phyloP scores from a whole-genome alignment of 2,888 invertebrate genomes.

The Anagyrus pseudococci region DNA sequence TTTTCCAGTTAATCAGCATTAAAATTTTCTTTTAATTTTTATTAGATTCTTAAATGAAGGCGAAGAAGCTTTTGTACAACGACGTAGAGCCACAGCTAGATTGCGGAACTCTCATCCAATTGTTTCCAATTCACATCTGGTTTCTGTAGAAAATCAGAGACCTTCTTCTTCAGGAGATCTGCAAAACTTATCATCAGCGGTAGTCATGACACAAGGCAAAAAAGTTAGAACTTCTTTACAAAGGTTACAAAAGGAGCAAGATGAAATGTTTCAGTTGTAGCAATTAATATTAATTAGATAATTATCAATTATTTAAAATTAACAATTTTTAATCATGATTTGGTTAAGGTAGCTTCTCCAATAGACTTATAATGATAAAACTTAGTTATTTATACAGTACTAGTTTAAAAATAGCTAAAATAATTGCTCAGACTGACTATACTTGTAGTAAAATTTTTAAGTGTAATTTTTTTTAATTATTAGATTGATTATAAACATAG shows the following conservation, averaged over 20 bases:
- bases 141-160: slow-evolving; percentile 53
- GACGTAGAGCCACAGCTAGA: slow-evolving; percentile 66
- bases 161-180: slow-evolving; percentile 66
- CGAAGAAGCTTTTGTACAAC: slow-evolving; percentile 65
- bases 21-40: slow-evolving; percentile 13
- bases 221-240: slow-evolving; percentile 81
- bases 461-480: background rate
- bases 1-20: no score
- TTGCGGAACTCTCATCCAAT: slow-evolving; percentile 67
- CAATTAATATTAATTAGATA: slow-evolving; percentile 55
- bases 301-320: slow-evolving; percentile 25
- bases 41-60: slow-evolving; percentile 66
- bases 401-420: background rate
- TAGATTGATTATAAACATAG: background rate
- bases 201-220: slow-evolving; percentile 81
- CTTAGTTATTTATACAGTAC: background rate
- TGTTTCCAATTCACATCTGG: slow-evolving; percentile 57
- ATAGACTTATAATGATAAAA: no score
- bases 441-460: background rate
- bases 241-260: slow-evolving; percentile 83
- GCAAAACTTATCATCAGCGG: slow-evolving; percentile 63
- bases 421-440: background rate
- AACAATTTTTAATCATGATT: slow-evolving; percentile 23
- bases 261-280: slow-evolving; percentile 93
- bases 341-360: slow-evolving; percentile 23